These are phyloP conservation scores for Hypsopygia costalis DNA, from an alignment of 2,888 invertebrate genomes.

Conservation along the genomic window DNA sequence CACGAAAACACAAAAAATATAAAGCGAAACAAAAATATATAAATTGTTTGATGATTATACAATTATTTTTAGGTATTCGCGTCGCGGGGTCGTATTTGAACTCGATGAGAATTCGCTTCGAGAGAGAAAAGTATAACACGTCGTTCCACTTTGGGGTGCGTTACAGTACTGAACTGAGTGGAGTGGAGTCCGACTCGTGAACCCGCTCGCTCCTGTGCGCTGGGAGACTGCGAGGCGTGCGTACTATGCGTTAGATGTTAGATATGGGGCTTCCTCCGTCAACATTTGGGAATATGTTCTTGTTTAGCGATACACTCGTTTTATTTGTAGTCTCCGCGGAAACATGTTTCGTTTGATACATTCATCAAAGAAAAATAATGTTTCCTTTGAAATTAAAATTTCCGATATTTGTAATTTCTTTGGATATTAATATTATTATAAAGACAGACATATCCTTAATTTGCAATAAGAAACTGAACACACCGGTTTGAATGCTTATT, in stretches of 20 bases:
- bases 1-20: conserved; percentile 26
- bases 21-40: conserved; percentile 39
- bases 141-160: conserved; percentile 50
- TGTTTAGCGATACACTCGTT: conserved; percentile 18
- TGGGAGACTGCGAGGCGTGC: conserved; percentile 40
- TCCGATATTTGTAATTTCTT: background rate
- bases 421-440: background rate
- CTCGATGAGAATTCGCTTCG: conserved; percentile 38
- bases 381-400: conserved; percentile 2
- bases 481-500: background rate
- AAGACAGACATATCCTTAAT: background rate
- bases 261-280: conserved; percentile 16
- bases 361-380: conserved; percentile 2
- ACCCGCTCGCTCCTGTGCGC: conserved; percentile 19
- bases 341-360: conserved; percentile 7
- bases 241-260: conserved; percentile 28
- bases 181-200: conserved; percentile 5
- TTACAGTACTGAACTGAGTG: conserved; percentile 44
- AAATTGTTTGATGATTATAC: background rate
- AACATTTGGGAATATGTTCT: conserved; percentile 17
- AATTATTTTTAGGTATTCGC: background rate
- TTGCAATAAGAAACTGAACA: background rate
- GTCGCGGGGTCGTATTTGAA: conserved; percentile 53
- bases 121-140: conserved; percentile 31
- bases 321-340: conserved; percentile 13